phyloP scores from a whole-genome alignment of 2,888 invertebrate genomes.

The Strigamia crassipes region DNA sequence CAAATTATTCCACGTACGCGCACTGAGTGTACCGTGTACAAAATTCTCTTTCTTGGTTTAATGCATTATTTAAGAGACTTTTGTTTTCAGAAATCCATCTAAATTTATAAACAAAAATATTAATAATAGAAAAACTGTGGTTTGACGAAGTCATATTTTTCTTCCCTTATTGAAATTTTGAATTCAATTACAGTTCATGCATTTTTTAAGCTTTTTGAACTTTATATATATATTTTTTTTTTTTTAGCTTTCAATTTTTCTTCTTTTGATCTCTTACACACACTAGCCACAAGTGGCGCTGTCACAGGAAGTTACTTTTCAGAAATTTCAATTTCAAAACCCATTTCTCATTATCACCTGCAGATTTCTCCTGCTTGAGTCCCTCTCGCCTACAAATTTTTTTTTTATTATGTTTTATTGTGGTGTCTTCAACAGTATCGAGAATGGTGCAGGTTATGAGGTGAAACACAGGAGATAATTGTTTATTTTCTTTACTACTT shows the following conservation, averaged over 20 bases:
- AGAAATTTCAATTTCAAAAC: slow-evolving; percentile 36
- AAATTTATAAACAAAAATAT: not conserved
- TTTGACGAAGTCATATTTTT: not conserved
- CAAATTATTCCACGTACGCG: too few relatives aligned
- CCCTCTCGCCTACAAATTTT: not conserved
- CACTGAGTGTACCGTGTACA: too few relatives aligned
- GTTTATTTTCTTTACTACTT: not conserved
- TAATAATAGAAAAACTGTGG: not conserved
- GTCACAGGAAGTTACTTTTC: slow-evolving; percentile 37
- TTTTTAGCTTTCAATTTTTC: not conserved
- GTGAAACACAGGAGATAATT: slow-evolving; percentile 28
- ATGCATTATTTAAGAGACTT: too few relatives aligned
- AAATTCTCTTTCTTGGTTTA: too few relatives aligned
- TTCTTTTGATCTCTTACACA: not conserved
- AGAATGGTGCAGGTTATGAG: slow-evolving; percentile 5
- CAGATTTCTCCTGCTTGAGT: not conserved
- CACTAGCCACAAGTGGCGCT: slow-evolving; percentile 33
- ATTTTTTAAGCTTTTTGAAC: slow-evolving; percentile 24
- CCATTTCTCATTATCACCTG: slow-evolving; percentile 35
- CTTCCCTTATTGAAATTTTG: not conserved
- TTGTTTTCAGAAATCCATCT: not conserved
- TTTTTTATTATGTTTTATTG: not conserved
- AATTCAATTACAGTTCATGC: slow-evolving; percentile 29
- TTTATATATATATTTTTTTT: too few relatives aligned
- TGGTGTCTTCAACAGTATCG: not conserved